Evolutionary conservation across 1,140 invertebrate species (phyloP).

Genomic region (Heliconius himera): DNA sequence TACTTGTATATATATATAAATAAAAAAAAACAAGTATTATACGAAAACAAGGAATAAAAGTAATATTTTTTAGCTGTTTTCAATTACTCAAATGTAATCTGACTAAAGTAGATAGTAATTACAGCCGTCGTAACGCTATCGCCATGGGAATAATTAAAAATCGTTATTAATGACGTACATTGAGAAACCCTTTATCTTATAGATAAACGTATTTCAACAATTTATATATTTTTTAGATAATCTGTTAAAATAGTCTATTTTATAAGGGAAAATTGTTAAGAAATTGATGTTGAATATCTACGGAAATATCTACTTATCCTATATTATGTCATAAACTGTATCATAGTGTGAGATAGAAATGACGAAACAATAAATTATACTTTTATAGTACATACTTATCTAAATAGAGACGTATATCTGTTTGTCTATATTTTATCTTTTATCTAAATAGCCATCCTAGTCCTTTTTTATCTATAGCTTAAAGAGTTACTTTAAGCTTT

Average conservation of each 20-base stretch:
- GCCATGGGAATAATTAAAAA: conserved; percentile 2
- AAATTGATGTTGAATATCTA: too few relatives aligned
- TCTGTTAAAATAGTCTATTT: not conserved
- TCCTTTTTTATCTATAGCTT: too few relatives aligned
- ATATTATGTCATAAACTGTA: too few relatives aligned
- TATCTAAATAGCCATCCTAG: too few relatives aligned
- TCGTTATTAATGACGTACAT: not conserved
- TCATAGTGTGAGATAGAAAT: too few relatives aligned
- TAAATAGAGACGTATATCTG: too few relatives aligned
- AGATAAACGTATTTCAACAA: conserved; percentile 15
- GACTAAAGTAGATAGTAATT: not conserved
- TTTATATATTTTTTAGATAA: not conserved
- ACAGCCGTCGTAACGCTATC: not conserved
- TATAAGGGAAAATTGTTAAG: too few relatives aligned
- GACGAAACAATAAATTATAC: too few relatives aligned
- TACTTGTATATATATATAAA: not conserved
- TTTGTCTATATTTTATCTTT: too few relatives aligned
- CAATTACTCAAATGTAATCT: not conserved
- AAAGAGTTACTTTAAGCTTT: too few relatives aligned
- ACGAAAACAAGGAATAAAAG: not conserved
- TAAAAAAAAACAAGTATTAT: not conserved
- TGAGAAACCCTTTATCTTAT: conserved; percentile 7
- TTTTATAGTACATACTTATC: too few relatives aligned
- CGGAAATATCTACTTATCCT: too few relatives aligned
- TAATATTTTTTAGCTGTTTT: not conserved